phyloP scores from a whole-genome alignment of 2,888 invertebrate genomes.

The Diadromus collaris region DNA sequence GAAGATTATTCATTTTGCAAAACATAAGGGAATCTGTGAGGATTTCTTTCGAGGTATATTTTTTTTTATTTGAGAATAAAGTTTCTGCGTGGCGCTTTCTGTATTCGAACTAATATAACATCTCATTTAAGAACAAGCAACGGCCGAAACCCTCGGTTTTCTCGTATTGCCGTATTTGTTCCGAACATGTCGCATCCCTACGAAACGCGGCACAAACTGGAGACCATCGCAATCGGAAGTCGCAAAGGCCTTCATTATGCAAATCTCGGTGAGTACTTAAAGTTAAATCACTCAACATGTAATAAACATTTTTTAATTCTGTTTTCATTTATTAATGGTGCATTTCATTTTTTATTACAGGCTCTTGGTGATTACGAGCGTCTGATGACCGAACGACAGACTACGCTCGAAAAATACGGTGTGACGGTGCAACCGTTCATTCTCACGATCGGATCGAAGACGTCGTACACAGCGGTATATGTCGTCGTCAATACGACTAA shows the following conservation, averaged over 20 bases:
- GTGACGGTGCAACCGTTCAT: conserved; percentile 36
- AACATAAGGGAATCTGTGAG: background rate
- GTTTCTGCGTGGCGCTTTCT: too few species aligned
- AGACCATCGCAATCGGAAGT: conserved; percentile 44
- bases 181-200: conserved; percentile 11
- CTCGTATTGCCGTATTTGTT: conserved; percentile 43
- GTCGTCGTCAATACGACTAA: conserved; percentile 29
- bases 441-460: conserved; percentile 37
- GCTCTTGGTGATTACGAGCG: conserved; percentile 21
- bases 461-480: conserved; percentile 29
- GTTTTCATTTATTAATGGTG: background rate
- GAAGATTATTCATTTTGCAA: conserved; percentile 9
- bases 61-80: too few species aligned
- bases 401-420: conserved; percentile 33
- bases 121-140: conserved; percentile 1
- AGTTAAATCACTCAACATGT: background rate
- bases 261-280: conserved; percentile 26
- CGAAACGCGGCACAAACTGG: conserved; percentile 46
- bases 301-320: background rate
- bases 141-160: conserved; percentile 21
- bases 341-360: conserved; percentile 4
- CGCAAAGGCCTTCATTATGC: conserved; percentile 39
- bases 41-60: too few species aligned
- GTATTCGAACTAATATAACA: too few species aligned
- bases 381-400: conserved; percentile 21